Evolutionary conservation across 2,888 invertebrate species (phyloP).

Genomic region (Blomia tropicalis): DNA sequence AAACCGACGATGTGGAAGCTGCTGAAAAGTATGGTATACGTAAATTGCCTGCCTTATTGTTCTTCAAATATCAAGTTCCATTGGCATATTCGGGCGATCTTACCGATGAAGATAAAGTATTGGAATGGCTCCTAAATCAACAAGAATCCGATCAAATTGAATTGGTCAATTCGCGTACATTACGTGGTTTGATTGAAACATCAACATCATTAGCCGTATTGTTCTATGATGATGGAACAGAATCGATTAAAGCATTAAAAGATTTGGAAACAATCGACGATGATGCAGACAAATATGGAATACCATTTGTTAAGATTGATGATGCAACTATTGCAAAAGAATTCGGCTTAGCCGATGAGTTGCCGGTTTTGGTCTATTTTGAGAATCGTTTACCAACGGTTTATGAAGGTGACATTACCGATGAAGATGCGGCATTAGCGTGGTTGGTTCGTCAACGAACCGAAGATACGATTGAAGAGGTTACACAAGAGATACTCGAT

Average conservation of each 20-base stretch:
- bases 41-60: constrained; percentile 65
- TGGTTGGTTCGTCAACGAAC: constrained; percentile 72
- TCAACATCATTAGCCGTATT: constrained; percentile 78
- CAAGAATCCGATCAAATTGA: constrained; percentile 79
- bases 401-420: constrained; percentile 30
- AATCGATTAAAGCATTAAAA: constrained; percentile 26
- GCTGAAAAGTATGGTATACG: constrained; percentile 79
- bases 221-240: constrained; percentile 45
- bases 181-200: constrained; percentile 65
- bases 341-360: constrained; percentile 55
- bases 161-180: constrained; percentile 62
- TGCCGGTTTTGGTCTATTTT: constrained; percentile 64
- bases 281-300: constrained; percentile 28
- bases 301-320: constrained; percentile 35
- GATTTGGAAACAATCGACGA: constrained; percentile 32
- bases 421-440: constrained; percentile 59
- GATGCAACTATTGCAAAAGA: constrained; percentile 55
- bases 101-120: constrained; percentile 59
- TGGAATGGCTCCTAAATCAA: constrained; percentile 78
- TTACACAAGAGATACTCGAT: constrained; percentile 71
- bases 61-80: constrained; percentile 78
- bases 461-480: constrained; percentile 78
- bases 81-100: constrained; percentile 62
- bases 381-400: constrained; percentile 42
- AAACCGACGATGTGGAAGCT: constrained; percentile 75